phyloP scores from a whole-genome alignment of 2,888 invertebrate genomes.

The Mesoligia furuncula region DNA sequence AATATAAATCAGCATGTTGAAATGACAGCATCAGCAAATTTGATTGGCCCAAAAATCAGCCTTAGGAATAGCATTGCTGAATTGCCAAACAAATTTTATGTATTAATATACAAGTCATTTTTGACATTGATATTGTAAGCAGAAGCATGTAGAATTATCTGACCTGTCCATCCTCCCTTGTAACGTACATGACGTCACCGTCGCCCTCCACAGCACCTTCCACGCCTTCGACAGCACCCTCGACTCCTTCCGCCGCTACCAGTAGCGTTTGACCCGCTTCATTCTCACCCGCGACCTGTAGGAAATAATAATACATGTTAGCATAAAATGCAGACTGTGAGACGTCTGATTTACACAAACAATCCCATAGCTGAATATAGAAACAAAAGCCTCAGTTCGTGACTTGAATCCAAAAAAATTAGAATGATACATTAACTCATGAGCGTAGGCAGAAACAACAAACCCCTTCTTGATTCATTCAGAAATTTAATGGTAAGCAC shows the following conservation, averaged over 20 bases:
- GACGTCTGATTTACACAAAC: not conserved
- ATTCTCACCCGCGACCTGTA: slow-evolving; percentile 93
- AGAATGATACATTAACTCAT: not conserved
- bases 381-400: not conserved
- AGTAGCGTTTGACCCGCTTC: slow-evolving; percentile 90
- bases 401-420: not conserved
- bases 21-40: not conserved
- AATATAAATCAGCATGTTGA: not conserved
- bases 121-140: not conserved
- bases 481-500: not conserved
- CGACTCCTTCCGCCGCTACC: slow-evolving; percentile 93
- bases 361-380: too few relatives aligned
- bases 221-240: slow-evolving; percentile 92
- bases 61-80: not conserved
- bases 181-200: slow-evolving; percentile 91
- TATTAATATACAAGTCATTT: not conserved
- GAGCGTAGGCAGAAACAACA: not conserved
- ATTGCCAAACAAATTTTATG: not conserved
- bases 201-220: slow-evolving; percentile 94
- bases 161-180: slow-evolving; percentile 87
- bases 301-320: not conserved
- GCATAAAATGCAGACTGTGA: not conserved
- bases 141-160: slow-evolving; percentile 17
- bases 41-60: not conserved
- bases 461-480: not conserved